phyloP scores from a whole-genome alignment of 2,888 invertebrate species.

The Cepaea hortensis region DNA sequence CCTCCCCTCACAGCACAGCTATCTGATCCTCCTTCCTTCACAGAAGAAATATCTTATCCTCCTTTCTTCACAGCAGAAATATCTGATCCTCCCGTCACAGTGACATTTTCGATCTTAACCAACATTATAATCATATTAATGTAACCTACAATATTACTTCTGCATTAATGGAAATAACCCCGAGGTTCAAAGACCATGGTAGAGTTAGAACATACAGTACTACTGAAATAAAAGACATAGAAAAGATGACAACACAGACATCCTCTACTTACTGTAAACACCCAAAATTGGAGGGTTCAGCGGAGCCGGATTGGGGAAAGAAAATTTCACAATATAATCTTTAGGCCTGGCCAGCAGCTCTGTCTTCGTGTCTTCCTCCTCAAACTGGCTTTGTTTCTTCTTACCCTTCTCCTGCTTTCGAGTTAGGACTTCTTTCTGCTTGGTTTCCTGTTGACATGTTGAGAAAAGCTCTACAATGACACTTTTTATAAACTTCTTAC shows the following conservation, averaged over 20 bases:
- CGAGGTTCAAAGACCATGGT: too few species aligned
- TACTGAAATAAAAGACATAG: neutral
- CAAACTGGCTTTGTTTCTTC: constrained; percentile 71
- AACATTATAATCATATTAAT: too few species aligned
- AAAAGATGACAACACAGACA: constrained; percentile 81
- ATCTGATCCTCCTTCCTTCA: too few species aligned
- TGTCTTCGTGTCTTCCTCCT: constrained; percentile 87
- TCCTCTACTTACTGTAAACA: constrained; percentile 84
- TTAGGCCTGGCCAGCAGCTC: constrained; percentile 85
- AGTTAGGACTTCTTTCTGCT: constrained; percentile 92
- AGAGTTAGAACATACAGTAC: neutral
- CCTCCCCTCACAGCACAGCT: too few species aligned
- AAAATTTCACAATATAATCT: constrained; percentile 98
- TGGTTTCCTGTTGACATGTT: constrained; percentile 82
- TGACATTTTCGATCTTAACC: too few species aligned
- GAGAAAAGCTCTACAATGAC: too few species aligned
- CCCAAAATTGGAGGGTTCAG: constrained; percentile 98
- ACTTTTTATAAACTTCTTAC: too few species aligned
- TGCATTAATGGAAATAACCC: too few species aligned
- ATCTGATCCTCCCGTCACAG: too few species aligned
- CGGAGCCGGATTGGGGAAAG: constrained; percentile 96
- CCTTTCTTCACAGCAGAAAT: too few species aligned
- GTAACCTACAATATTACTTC: too few species aligned
- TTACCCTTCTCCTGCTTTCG: constrained; percentile 82
- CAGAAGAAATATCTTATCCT: too few species aligned